These are phyloP conservation scores for Dipodomys ordii DNA, from an alignment of 2,113 vertebrate species.

Conservation along the genomic window DNA sequence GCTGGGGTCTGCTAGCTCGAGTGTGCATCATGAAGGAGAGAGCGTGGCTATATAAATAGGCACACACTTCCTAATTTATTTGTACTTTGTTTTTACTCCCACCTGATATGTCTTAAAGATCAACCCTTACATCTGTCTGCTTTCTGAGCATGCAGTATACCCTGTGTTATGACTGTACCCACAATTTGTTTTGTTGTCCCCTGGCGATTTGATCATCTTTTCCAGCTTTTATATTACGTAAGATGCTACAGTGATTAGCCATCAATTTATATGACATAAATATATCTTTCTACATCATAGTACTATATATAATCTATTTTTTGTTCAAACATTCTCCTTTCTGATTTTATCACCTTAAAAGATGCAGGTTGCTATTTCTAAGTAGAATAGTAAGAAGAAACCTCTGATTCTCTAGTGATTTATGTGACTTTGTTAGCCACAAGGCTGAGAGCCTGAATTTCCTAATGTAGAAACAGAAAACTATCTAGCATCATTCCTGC, in stretches of 20 bases:
- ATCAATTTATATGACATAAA: neutral
- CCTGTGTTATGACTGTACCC: neutral
- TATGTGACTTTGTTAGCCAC: neutral
- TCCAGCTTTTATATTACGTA: neutral
- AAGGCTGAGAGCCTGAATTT: neutral
- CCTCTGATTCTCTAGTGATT: slow-evolving; percentile 8
- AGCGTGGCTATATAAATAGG: neutral
- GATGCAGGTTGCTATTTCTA: neutral
- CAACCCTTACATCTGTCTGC: neutral
- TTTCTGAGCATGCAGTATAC: neutral
- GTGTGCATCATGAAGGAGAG: neutral
- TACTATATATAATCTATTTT: neutral
- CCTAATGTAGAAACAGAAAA: neutral
- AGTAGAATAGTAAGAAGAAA: neutral
- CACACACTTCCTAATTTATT: neutral
- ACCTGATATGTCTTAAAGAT: neutral
- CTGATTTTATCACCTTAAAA: slow-evolving; percentile 27
- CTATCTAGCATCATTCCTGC: neutral
- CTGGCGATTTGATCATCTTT: neutral
- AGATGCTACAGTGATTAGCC: neutral
- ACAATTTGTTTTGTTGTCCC: neutral
- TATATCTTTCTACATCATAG: no score
- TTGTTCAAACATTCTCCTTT: neutral
- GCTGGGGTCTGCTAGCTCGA: neutral
- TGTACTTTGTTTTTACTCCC: neutral